phyloP scores from a whole-genome alignment of 2,888 invertebrate species.

The Biston betularia region DNA sequence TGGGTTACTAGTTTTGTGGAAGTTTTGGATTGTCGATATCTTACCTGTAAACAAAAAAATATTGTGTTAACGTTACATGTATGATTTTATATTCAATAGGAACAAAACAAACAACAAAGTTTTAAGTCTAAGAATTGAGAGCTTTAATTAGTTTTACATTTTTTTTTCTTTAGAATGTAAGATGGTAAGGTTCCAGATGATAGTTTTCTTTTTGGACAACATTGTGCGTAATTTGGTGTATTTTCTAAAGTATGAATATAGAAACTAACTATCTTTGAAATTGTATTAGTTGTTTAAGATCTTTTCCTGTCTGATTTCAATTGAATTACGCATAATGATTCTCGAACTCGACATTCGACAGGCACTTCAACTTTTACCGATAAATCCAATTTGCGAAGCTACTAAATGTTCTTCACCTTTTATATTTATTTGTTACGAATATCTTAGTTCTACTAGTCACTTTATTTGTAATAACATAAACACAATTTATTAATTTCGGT shows the following conservation, averaged over 20 bases:
- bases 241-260: too few relatives aligned
- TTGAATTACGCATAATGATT: constrained; percentile 40
- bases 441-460: constrained; percentile 1
- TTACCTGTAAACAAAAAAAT: constrained; percentile 36
- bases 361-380: constrained; percentile 47
- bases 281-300: too few relatives aligned
- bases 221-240: too few relatives aligned
- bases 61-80: neutral
- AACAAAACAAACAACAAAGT: too few relatives aligned
- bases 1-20: neutral
- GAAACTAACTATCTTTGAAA: too few relatives aligned
- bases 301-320: constrained; percentile 27
- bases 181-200: too few relatives aligned
- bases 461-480: neutral
- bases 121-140: too few relatives aligned
- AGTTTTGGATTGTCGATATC: neutral
- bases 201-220: too few relatives aligned
- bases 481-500: too few relatives aligned
- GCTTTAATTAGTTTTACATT: too few relatives aligned
- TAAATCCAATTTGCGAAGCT: constrained; percentile 52
- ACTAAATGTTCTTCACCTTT: constrained; percentile 37
- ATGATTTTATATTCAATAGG: too few relatives aligned
- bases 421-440: constrained; percentile 21
- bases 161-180: too few relatives aligned
- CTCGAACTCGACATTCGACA: constrained; percentile 41